Evolutionary conservation across 2,113 vertebrate species (phyloP).

Genomic region (Heterochromis multidens): DNA sequence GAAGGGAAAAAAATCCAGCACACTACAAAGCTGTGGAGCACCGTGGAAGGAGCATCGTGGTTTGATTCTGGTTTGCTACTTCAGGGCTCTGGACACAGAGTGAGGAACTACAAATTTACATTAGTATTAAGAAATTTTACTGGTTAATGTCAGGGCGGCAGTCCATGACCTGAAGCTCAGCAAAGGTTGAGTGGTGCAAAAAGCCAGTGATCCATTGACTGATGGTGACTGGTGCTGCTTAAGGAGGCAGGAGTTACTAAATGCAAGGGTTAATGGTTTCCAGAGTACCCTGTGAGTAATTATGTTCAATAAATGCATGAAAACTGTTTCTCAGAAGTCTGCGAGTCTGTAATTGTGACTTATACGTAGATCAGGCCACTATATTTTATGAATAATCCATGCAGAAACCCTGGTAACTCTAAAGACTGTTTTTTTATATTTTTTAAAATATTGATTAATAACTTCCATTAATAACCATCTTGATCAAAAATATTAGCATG

Average conservation of each 20-base stretch:
- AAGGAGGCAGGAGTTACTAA: neutral
- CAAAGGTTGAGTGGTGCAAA: neutral
- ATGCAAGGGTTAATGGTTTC: neutral
- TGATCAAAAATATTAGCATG: neutral
- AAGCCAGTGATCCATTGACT: neutral
- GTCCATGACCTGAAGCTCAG: neutral
- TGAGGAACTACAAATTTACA: neutral
- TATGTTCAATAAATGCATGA: neutral
- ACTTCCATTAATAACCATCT: neutral
- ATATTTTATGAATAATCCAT: neutral
- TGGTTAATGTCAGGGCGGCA: neutral
- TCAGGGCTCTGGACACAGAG: neutral
- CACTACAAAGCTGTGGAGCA: neutral
- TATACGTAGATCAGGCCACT: neutral
- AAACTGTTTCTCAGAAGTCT: neutral
- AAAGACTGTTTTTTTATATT: neutral
- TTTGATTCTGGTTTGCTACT: neutral
- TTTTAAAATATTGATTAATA: neutral
- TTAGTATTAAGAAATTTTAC: neutral
- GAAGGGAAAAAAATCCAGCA: neutral
- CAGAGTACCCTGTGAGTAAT: neutral
- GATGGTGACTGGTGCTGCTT: neutral
- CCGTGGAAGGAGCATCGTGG: neutral
- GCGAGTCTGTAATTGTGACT: neutral
- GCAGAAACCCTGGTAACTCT: neutral